Evolutionary conservation across 2,797 vertebrate genomes (phyloP), one percentile per base, ranked within the genome.

Genomic region (Lophius americanus): DNA sequence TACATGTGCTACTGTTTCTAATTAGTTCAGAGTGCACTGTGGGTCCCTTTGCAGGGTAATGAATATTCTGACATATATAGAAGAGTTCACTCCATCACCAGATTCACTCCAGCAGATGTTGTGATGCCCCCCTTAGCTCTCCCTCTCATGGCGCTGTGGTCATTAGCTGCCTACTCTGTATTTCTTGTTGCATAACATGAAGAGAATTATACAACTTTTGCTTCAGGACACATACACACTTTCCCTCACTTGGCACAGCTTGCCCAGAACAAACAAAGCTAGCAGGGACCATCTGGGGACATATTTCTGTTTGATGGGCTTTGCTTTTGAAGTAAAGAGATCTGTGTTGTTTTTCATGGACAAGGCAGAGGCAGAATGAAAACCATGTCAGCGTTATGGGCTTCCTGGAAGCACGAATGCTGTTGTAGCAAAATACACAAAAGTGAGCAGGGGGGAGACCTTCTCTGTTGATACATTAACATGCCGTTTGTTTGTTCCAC

Each of bases 141-240:
- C 52, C 52, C 68, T 63, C 57, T 80, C 55, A 64, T 67, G 54
- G 62, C 74, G 64, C 80, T 56, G 13, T 76, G 83, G 83, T 84
- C 83, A 83, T 84, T 87, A 89, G 76, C 84, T 81, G 77, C 75
- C 67, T 82, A 7, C 65, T 83, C 64, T 80, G 60, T 74, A 63
- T 50, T 51, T 84, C 64, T 70, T 51, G 76, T 81, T 81, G 85
- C 86, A 74, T 92, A 92, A 92, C 83, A 65, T 73, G 52, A 51
- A 71, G 78, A 83, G 75, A 88, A 85, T 92, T 89, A 91, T 85
- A 92, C 89, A 91, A 88, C 82, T 85, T 84, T 71, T 37, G 75
- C 85, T 78, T 60, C 69, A 66, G 75, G 73, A 79, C 78, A 72
- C 68, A 51, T 32, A 50, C 53, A 44, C 75, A 52, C 51, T 14